A percentile compares a stretch with the other conserved stretches of the same genome.
Conservation (phyloP, 1,140 invertebrate species). For the Trachymyrmex cornetzi region DNA sequence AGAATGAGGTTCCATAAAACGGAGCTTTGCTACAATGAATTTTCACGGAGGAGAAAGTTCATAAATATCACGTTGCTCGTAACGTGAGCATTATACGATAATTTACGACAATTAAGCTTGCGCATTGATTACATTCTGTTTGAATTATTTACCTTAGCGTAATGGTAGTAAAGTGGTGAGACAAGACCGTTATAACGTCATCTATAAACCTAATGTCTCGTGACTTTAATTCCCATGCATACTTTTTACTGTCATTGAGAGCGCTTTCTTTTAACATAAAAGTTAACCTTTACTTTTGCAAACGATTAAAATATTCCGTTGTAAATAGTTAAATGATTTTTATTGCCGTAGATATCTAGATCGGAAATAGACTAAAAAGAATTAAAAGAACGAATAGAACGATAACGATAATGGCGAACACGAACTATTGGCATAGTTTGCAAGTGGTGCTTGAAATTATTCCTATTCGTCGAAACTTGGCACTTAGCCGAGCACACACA, state of each 20-base stretch:
- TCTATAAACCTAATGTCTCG: conserved; percentile 14
- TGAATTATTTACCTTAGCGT: conserved; percentile 32
- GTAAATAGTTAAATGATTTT: conserved; percentile 53
- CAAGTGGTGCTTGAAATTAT: conserved; percentile 75
- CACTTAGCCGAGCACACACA: conserved; percentile 52
- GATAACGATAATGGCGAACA: conserved; percentile 75
- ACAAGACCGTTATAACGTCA: conserved; percentile 26
- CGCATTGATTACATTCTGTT: conserved; percentile 37
- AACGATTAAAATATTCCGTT: background rate
- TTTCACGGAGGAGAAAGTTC: conserved; percentile 40
- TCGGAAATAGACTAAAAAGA: conserved; percentile 61
- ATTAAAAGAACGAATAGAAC: conserved; percentile 58
- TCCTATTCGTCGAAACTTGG: conserved; percentile 66
- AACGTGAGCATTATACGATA: conserved; percentile 30
- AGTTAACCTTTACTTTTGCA: background rate
- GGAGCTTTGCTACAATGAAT: background rate
- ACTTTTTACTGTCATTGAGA: background rate
- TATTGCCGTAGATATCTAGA: conserved; percentile 34
- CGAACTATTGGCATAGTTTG: conserved; percentile 75
- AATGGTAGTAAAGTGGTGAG: conserved; percentile 4
- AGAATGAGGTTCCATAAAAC: background rate
- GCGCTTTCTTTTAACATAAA: background rate
- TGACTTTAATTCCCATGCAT: conserved; percentile 8
- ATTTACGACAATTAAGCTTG: conserved; percentile 53
- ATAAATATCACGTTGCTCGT: conserved; percentile 51